Conservation (phyloP, 2,888 invertebrate species). For the Glyphotaelius pellucidus region DNA sequence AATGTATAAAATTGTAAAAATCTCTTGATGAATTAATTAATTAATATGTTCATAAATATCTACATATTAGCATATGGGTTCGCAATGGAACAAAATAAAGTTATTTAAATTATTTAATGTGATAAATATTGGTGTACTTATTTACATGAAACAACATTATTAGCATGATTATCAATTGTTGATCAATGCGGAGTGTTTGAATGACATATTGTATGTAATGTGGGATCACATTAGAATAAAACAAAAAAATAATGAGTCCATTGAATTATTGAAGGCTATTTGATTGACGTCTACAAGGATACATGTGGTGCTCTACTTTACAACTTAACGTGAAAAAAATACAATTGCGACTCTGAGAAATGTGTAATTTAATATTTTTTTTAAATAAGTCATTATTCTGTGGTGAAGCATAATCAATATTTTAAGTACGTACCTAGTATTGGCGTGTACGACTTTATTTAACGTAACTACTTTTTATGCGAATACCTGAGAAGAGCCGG, state of each 20-base stretch:
- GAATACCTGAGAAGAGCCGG: too few species aligned
- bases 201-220: neutral
- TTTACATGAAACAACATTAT: slow-evolving; percentile 2
- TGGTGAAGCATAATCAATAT: neutral
- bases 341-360: neutral
- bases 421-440: neutral
- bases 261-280: neutral
- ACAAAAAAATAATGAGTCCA: neutral
- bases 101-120: neutral
- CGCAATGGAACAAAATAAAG: neutral
- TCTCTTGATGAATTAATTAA: too few species aligned
- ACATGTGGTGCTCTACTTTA: neutral
- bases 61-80: neutral
- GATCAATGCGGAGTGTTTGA: neutral
- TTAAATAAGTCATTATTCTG: neutral
- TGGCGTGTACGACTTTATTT: neutral
- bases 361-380: neutral
- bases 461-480: neutral
- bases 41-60: too few species aligned
- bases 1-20: too few species aligned
- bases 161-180: neutral
- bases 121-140: neutral
- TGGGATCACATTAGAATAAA: neutral
- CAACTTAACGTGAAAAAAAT: neutral
- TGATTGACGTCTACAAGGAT: neutral